phyloP scores from a whole-genome alignment of 2,113 vertebrate genomes.

The Nanorana parkeri region DNA sequence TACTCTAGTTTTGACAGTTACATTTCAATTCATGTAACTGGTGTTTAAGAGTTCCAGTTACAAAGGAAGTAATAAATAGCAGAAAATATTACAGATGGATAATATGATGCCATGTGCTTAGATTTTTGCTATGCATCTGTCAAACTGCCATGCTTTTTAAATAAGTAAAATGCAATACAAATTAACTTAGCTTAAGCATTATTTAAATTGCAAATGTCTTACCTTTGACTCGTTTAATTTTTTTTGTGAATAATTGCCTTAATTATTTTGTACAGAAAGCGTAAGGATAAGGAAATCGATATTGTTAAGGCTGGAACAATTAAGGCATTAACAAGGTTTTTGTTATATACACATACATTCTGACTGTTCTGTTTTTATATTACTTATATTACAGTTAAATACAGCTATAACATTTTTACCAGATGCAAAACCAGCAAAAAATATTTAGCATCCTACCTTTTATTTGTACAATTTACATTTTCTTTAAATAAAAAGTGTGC shows the following conservation, averaged over 20 bases:
- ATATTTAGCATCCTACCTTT: too few relatives aligned
- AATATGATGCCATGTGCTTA: constrained; percentile 39
- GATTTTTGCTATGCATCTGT: constrained; percentile 36
- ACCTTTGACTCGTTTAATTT: neutral
- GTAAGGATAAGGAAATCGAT: neutral
- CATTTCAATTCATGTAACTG: neutral
- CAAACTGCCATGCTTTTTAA: constrained; percentile 13
- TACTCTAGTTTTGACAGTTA: constrained; percentile 44
- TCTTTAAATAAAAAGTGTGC: too few relatives aligned
- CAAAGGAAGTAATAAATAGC: constrained; percentile 46
- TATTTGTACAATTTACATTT: too few relatives aligned
- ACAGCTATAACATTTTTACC: too few relatives aligned
- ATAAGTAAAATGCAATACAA: constrained; percentile 20
- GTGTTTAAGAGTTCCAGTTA: constrained; percentile 8
- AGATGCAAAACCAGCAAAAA: too few relatives aligned
- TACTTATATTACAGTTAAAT: neutral
- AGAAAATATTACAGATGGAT: constrained; percentile 39
- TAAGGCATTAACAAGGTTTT: neutral
- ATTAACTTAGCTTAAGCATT: constrained; percentile 19
- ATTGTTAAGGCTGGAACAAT: neutral
- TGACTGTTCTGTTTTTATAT: neutral
- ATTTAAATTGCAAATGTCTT: constrained; percentile 18
- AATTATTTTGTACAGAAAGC: neutral
- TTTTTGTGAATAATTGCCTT: constrained; percentile 7
- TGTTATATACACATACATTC: too few relatives aligned